Evolutionary conservation across 2,888 invertebrate species (phyloP).

Genomic region (Ectemnius lituratus): DNA sequence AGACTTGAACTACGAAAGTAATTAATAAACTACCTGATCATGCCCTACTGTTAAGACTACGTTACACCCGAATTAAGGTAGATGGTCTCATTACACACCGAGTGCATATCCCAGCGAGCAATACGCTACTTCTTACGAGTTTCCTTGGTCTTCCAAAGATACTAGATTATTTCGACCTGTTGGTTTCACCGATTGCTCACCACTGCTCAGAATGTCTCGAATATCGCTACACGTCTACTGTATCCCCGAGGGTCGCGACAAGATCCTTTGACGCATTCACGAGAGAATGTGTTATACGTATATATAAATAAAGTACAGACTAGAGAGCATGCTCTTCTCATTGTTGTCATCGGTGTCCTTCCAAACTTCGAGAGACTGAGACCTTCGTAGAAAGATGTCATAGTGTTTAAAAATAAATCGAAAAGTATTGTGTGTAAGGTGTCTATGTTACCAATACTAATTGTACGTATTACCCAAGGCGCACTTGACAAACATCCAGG

Average conservation of each 20-base stretch:
- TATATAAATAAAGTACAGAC: slow-evolving; percentile 42
- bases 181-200: too few relatives aligned
- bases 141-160: slow-evolving; percentile 56
- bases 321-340: slow-evolving; percentile 40
- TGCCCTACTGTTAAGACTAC: slow-evolving; percentile 37
- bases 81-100: slow-evolving; percentile 24
- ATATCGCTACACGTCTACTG: background rate
- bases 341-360: slow-evolving; percentile 60
- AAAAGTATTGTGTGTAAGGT: slow-evolving; percentile 55
- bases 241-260: background rate
- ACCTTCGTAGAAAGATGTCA: slow-evolving; percentile 48
- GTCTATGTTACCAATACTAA: slow-evolving; percentile 50
- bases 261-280: slow-evolving; percentile 1
- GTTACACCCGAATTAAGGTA: slow-evolving; percentile 20
- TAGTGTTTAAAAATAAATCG: slow-evolving; percentile 48
- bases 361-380: slow-evolving; percentile 53
- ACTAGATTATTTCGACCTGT: slow-evolving; percentile 27
- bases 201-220: too few relatives aligned
- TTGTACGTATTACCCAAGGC: slow-evolving; percentile 10
- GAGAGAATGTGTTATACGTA: slow-evolving; percentile 41
- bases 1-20: slow-evolving; percentile 16
- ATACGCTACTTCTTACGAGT: slow-evolving; percentile 45
- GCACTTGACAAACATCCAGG: background rate
- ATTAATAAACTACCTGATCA: slow-evolving; percentile 23
- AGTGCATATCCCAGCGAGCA: slow-evolving; percentile 55